Base-by-base conservation (phyloP, 1,140 invertebrate species). In the Listronotus oregonensis region DNA sequence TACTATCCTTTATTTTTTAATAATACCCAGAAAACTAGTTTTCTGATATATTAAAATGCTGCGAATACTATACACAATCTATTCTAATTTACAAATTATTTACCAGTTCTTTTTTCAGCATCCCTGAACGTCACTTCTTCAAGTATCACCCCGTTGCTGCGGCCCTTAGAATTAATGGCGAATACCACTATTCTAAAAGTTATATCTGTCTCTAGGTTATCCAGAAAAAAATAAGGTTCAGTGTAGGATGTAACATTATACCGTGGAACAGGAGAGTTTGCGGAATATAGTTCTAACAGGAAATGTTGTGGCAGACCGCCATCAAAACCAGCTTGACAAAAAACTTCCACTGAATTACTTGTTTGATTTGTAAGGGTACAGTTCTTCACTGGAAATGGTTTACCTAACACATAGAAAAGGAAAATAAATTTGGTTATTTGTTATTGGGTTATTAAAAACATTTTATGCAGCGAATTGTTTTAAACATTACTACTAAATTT, bases 271-370 rank as follows among this genome's bases (percentile, higher is more conserved):
- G 67, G 77, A 68, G 79, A 85, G 62, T 80, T 83, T 55, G 79
- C 82, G 66, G 84, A 84, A 80, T 89, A 92, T 8, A 93, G 83
- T 77, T 93, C 90, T n/a, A 93, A 82, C 17, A 91, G 78, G 77
- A 93, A 93, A 66, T 83, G 82, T 80, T 94, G 92, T 21, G 90
- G 87, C 54, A 93, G 83, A 46, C 92, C 92, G n/a, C 92, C 92
- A 77, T 93, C 91, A 78, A 91, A 92, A 27, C 90, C 90, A 8
- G 90, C 80, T 62, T 87, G 82, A 76, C 92, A 94, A 12, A 78
- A 80, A 15, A 94, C 86, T 71, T 90, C 88, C 15, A 92, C 88
- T 9, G 87, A 89, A 52, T 84, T 89, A 67, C 85, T 85, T 6
- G 89, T 91, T 74, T 90, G 86, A 75, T 91, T 92, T 62, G 85